Evolutionary conservation across 30 jellyfish, hydroid and myxozoan species (phyloP).

Genomic region (Turritopsis dohrnii): DNA sequence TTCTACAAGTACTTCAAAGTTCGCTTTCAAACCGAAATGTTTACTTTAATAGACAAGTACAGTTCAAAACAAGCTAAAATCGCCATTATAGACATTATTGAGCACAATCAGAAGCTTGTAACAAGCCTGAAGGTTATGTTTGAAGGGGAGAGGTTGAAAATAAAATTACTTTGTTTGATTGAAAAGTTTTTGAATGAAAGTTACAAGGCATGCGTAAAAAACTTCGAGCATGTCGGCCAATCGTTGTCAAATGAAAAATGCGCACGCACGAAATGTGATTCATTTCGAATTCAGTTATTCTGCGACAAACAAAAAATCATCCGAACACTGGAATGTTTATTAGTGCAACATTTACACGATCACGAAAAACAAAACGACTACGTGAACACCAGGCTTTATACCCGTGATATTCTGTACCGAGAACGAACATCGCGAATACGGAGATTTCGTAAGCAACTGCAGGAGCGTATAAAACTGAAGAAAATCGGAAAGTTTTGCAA

Average conservation of each 20-base stretch:
- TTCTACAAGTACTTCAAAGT: constrained; percentile 12
- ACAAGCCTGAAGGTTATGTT: background rate
- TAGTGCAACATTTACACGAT: background rate
- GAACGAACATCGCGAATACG: constrained; percentile 24
- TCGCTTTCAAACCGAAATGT: constrained; percentile 1
- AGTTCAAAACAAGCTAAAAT: constrained; percentile 14
- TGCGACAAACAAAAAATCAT: constrained; percentile 25
- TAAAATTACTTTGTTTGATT: background rate
- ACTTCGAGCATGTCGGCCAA: background rate
- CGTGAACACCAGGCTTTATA: background rate
- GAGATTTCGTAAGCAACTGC: constrained; percentile 2
- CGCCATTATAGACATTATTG: constrained; percentile 18
- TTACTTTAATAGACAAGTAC: constrained; percentile 3
- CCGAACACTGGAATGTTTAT: background rate
- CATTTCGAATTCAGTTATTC: background rate
- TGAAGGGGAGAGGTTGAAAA: background rate
- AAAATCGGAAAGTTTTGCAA: constrained; percentile 22
- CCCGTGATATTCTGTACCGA: constrained; percentile 8
- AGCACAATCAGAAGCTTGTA: background rate
- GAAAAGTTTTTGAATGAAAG: constrained; percentile 6
- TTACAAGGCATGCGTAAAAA: constrained; percentile 3
- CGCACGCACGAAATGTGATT: background rate
- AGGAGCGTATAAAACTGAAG: constrained; percentile 21
- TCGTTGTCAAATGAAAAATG: background rate
- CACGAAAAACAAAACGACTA: background rate